A percentile compares a stretch with the other conserved stretches of the same genome.
These are phyloP conservation scores for Diorhabda carinulata DNA, from an alignment of 1,140 invertebrate genomes.

Conservation along the genomic window DNA sequence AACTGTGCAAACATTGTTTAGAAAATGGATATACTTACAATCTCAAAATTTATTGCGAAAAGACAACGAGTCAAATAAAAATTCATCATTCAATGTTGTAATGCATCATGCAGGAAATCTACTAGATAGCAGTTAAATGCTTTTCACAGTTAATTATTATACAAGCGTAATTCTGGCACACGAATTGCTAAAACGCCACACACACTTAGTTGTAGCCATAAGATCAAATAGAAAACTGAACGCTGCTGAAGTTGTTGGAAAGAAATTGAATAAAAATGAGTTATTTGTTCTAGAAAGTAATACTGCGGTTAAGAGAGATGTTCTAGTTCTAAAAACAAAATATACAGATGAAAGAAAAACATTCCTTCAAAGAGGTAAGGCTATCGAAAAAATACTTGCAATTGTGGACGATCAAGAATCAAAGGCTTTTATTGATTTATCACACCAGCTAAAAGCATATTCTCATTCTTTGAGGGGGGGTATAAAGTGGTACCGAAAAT, in stretches of 20 bases:
- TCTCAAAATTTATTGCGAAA: conserved; percentile 2
- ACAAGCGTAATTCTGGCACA: conserved; percentile 47
- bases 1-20: not conserved
- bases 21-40: not conserved
- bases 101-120: conserved; percentile 2
- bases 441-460: conserved; percentile 37
- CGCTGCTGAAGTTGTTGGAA: conserved; percentile 40
- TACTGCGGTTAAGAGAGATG: conserved; percentile 42
- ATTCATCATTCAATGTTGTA: conserved; percentile 1
- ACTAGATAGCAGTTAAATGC: conserved; percentile 13
- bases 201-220: conserved; percentile 49
- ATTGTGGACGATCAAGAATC: conserved; percentile 47
- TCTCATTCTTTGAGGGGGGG: conserved; percentile 27
- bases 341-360: conserved; percentile 10
- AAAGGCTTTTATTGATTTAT: conserved; percentile 35
- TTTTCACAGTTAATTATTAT: conserved; percentile 43
- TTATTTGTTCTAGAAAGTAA: conserved; percentile 39
- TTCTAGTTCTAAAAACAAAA: conserved; percentile 18
- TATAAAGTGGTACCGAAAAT: conserved; percentile 21
- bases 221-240: conserved; percentile 43
- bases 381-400: conserved; percentile 33
- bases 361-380: conserved; percentile 36
- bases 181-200: conserved; percentile 46
- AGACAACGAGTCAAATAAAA: not conserved
- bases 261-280: conserved; percentile 46